phyloP scores from a whole-genome alignment of 2,888 invertebrate genomes.

The Lithophane ornitopus region DNA sequence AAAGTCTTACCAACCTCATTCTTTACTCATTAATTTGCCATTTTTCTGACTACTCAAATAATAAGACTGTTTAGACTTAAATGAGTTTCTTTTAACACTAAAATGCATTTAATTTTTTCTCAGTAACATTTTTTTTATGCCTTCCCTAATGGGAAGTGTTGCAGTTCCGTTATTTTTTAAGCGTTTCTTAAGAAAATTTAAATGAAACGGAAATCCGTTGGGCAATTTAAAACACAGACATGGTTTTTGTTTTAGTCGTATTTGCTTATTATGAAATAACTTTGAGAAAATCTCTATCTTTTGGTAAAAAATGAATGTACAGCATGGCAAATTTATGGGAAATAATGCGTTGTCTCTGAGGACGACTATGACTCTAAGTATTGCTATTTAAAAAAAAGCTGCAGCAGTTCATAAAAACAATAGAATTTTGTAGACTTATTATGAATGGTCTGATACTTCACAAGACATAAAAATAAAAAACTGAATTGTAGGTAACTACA shows the following conservation, averaged over 20 bases:
- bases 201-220: slow-evolving; percentile 27
- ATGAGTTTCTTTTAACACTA: background rate
- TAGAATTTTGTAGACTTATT: no score
- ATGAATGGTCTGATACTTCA: no score
- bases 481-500: no score
- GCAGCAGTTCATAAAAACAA: no score
- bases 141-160: slow-evolving; percentile 4
- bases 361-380: no score
- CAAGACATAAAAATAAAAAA: no score
- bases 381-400: no score
- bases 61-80: background rate
- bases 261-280: background rate
- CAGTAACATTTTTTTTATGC: slow-evolving; percentile 4
- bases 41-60: background rate
- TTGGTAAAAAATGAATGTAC: no score
- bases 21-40: background rate
- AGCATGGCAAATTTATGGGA: no score
- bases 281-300: background rate
- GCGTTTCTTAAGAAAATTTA: slow-evolving; percentile 21
- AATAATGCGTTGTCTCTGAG: no score
- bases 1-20: no score
- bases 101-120: slow-evolving; percentile 7
- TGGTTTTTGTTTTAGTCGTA: background rate
- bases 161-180: slow-evolving; percentile 27
- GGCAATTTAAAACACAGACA: background rate